These are phyloP conservation scores for Aspidiotus rigidus DNA, from an alignment of 2,888 invertebrate genomes.

Conservation along the genomic window DNA sequence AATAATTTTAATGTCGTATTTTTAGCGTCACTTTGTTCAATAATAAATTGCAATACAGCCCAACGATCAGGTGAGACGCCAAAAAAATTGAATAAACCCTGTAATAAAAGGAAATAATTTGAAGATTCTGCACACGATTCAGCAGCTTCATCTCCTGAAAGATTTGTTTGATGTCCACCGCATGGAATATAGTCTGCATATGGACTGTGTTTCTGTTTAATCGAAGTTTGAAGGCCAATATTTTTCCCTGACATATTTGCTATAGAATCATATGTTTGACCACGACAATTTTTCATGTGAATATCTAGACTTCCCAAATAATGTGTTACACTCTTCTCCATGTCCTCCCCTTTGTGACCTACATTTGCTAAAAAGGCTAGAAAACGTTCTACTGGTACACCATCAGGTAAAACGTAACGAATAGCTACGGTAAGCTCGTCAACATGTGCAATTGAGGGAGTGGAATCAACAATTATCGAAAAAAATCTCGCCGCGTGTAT, in stretches of 20 bases:
- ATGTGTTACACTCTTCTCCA: constrained; percentile 5
- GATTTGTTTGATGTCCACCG: neutral
- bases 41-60: constrained; percentile 2
- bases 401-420: neutral
- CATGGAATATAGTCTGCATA: constrained; percentile 16
- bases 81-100: constrained; percentile 21
- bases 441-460: constrained; percentile 20
- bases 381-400: constrained; percentile 24
- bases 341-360: constrained; percentile 18
- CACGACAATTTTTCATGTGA: constrained; percentile 9
- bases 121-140: constrained; percentile 16
- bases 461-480: constrained; percentile 22
- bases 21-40: neutral
- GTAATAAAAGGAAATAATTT: constrained; percentile 20
- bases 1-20: neutral
- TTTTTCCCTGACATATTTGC: constrained; percentile 13
- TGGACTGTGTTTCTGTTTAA: neutral
- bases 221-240: constrained; percentile 4
- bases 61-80: constrained; percentile 10
- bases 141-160: neutral
- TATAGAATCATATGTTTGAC: constrained; percentile 13
- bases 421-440: constrained; percentile 14
- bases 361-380: constrained; percentile 22
- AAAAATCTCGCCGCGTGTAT: constrained; percentile 21
- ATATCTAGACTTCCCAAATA: constrained; percentile 15